Base-by-base conservation (phyloP, 1,140 invertebrate species). In the Bombus turneri region DNA sequence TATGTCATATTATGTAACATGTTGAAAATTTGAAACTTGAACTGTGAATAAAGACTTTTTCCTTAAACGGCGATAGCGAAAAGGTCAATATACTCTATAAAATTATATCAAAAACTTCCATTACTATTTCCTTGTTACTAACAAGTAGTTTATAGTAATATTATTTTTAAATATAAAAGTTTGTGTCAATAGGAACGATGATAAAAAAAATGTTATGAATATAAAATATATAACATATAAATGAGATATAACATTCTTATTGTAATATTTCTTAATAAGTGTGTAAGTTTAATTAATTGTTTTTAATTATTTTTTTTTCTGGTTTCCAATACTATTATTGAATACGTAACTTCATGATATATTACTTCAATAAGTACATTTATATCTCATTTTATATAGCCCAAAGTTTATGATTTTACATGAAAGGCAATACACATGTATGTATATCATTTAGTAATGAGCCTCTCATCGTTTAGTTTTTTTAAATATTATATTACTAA, bases 81-180 rank as follows among this genome's bases (percentile, higher is more conserved):
- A 53, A 18, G 1, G 28, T 62, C 12, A 28, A 73, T 66, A 79
- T n/a, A 72, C 10, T 62, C 15, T 41, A 84, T 66, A 47, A 83
- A 69, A 57, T 78, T 22, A 47, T 85, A 85, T 37, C n/a, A 81
- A 53, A 85, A 34, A 85, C n/a, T 57, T 47, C 31, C 34, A 25
- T 78, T 78, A 64, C 80, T 59, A 81, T 37, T 77, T 53, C 47
- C 18, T 53, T 39, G 57, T 59, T 66, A 74, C 22, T 53, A 75
- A 81, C 34, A 72, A 47, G 39, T 57, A 72, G 22, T 34, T 80
- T 73, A 69, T 39, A 31, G 31, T 53, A 69, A 53, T 37, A 47
- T 53, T 80, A 72, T 28, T 80, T 53, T 28, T 80, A 37, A 64
- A 34, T 72, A 64, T 34, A 80, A 25, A 53, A 68, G 57, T 28